These are phyloP conservation scores for Camptogramma bilineatum DNA, from an alignment of 2,888 invertebrate species.

Conservation along the genomic window DNA sequence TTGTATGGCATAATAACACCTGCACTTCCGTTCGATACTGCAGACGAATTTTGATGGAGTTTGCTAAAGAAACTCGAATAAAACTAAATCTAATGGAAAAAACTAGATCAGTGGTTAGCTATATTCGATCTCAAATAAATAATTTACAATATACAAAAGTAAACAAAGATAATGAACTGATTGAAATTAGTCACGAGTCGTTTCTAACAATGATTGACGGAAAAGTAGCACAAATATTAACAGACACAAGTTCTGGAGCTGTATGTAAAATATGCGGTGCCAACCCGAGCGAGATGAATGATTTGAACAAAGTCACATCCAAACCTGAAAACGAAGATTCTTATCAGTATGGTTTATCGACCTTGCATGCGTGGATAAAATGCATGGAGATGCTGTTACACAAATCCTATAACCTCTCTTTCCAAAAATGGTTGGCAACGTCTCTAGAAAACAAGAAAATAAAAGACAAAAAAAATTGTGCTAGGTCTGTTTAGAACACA, in stretches of 20 bases:
- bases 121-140: slow-evolving; percentile 5
- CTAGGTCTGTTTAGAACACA: background rate
- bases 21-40: slow-evolving; percentile 4
- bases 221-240: background rate
- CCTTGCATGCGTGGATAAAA: slow-evolving; percentile 12
- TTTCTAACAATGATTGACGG: background rate
- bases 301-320: background rate
- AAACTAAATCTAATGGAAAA: no score
- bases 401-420: slow-evolving; percentile 4
- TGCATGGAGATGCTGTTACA: slow-evolving; percentile 29
- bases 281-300: background rate
- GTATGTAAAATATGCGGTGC: background rate
- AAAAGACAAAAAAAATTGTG: background rate
- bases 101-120: slow-evolving; percentile 5
- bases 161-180: background rate
- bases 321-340: slow-evolving; percentile 6
- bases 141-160: background rate
- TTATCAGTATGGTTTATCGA: no score
- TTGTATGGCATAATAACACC: background rate
- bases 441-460: slow-evolving; percentile 10
- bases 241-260: background rate
- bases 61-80: slow-evolving; percentile 11
- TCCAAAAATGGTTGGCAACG: slow-evolving; percentile 15
- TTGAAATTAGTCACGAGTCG: background rate
- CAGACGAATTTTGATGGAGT: slow-evolving; percentile 8